A percentile compares a stretch with the other conserved stretches of the same genome.
Conservation (phyloP, 2,888 invertebrate genomes). For the Melipona beecheii region DNA sequence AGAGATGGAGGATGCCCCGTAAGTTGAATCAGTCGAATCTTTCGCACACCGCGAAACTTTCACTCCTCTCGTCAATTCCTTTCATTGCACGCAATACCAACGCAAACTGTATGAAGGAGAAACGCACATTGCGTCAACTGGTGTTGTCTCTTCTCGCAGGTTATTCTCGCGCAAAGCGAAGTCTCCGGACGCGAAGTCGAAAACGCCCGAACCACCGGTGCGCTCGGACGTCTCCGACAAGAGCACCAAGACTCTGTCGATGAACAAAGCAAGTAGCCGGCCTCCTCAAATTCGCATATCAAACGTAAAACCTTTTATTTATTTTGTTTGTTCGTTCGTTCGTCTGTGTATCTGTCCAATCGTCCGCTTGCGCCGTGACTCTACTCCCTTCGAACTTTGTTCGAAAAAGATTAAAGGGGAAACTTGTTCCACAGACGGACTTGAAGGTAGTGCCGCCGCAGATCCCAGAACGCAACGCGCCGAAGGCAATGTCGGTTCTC, state of each 20-base stretch:
- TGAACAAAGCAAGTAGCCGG: slow-evolving; percentile 73
- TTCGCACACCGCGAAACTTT: not conserved
- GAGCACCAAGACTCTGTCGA: slow-evolving; percentile 71
- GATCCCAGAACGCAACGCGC: slow-evolving; percentile 88
- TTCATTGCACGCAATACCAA: not conserved
- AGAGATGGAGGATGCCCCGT: slow-evolving; percentile 80
- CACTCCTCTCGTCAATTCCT: no score
- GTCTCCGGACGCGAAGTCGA: slow-evolving; percentile 86
- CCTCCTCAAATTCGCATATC: slow-evolving; percentile 82
- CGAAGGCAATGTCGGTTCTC: slow-evolving; percentile 89
- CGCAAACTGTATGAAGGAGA: not conserved
- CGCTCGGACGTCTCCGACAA: slow-evolving; percentile 81
- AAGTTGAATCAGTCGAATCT: slow-evolving; percentile 68
- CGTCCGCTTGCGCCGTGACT: not conserved
- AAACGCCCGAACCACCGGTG: slow-evolving; percentile 88
- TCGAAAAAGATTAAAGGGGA: not conserved
- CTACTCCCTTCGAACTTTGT: not conserved
- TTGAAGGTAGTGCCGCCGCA: slow-evolving; percentile 87
- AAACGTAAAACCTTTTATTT: slow-evolving; percentile 74
- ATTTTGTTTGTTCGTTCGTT: slow-evolving; percentile 34
- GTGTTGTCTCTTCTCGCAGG: slow-evolving; percentile 83
- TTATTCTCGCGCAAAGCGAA: slow-evolving; percentile 93
- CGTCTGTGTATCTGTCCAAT: not conserved
- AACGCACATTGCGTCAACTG: not conserved
- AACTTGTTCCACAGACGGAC: slow-evolving; percentile 84